These are phyloP conservation scores for Platycercus adscitus DNA, from an alignment of 2,113 vertebrate genomes.

Conservation along the genomic window DNA sequence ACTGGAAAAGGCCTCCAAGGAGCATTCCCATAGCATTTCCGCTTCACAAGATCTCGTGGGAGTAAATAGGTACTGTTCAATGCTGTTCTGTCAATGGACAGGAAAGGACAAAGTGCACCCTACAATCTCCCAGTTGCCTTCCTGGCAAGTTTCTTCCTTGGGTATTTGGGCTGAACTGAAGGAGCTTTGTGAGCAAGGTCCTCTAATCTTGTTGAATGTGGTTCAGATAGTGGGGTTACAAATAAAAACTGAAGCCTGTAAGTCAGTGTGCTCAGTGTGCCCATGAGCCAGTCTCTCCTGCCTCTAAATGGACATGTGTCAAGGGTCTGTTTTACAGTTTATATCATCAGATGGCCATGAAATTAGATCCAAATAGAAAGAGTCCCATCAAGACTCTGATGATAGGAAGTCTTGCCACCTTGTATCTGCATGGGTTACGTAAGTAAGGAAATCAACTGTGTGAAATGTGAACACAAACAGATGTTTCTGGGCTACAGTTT, in stretches of 20 bases:
- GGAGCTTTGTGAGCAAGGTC: background rate
- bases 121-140: background rate
- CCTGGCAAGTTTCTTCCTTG: background rate
- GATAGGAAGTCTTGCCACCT: background rate
- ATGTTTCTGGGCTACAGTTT: background rate
- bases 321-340: background rate
- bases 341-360: background rate
- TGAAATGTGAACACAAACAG: background rate
- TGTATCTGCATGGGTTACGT: background rate
- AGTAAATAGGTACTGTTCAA: background rate
- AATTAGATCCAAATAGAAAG: background rate
- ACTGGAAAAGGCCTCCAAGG: background rate
- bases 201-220: background rate
- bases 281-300: background rate
- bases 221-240: background rate
- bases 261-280: background rate
- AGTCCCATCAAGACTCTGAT: background rate
- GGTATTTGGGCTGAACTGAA: background rate
- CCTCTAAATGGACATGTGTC: background rate
- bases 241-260: background rate
- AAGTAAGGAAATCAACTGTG: background rate
- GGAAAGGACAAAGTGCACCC: background rate
- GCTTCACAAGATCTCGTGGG: background rate
- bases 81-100: background rate
- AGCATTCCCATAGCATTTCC: background rate